Conservation (phyloP, 2,888 invertebrate genomes). For the Portevinia maculata region DNA sequence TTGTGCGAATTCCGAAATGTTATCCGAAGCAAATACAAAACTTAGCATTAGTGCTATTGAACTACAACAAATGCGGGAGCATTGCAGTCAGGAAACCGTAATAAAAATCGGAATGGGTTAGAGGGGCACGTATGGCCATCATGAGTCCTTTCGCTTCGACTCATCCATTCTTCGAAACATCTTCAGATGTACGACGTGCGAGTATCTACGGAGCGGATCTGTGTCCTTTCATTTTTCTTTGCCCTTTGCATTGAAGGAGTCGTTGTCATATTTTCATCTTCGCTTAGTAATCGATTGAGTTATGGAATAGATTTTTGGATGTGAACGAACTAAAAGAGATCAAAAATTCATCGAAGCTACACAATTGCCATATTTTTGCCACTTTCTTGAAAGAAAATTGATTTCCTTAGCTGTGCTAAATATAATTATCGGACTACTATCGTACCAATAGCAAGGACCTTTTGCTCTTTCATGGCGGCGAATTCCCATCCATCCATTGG, state of each 20-base stretch:
- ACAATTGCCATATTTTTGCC: slow-evolving; percentile 67
- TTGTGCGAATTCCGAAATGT: slow-evolving; percentile 49
- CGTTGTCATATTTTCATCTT: slow-evolving; percentile 19
- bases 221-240: slow-evolving; percentile 1
- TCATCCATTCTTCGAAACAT: not conserved
- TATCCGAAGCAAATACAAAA: slow-evolving; percentile 43
- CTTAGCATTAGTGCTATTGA: slow-evolving; percentile 64
- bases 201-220: not conserved
- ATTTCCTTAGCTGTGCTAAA: slow-evolving; percentile 55
- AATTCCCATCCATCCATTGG: slow-evolving; percentile 21
- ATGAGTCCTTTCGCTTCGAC: slow-evolving; percentile 23
- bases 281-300: slow-evolving; percentile 37
- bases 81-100: slow-evolving; percentile 58
- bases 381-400: slow-evolving; percentile 64
- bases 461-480: not conserved
- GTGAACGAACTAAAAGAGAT: slow-evolving; percentile 21
- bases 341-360: slow-evolving; percentile 63
- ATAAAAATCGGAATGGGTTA: slow-evolving; percentile 63
- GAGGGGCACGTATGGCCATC: slow-evolving; percentile 17
- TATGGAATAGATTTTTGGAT: slow-evolving; percentile 40
- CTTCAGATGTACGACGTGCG: slow-evolving; percentile 10
- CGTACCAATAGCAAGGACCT: slow-evolving; percentile 6
- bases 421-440: slow-evolving; percentile 18
- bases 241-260: slow-evolving; percentile 30
- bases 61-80: slow-evolving; percentile 72